A percentile compares a stretch with the other conserved stretches of the same genome.
These are phyloP conservation scores for Tetragonula carbonaria DNA, from an alignment of 2,888 invertebrate genomes.

Conservation along the genomic window DNA sequence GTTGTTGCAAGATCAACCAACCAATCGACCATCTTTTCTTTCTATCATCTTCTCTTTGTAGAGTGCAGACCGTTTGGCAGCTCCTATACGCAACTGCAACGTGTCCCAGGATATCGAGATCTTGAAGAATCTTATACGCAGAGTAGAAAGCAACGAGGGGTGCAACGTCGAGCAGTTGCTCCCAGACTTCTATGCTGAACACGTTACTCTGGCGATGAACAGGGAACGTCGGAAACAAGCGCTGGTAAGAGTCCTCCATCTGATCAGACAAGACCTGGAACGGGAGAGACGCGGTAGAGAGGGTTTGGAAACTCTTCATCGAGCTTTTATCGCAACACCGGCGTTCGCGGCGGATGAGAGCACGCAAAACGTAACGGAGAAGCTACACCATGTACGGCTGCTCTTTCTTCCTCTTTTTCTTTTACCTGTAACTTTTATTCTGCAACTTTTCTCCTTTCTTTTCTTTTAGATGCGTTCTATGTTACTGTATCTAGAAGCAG, in stretches of 20 bases:
- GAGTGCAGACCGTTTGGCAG: conserved; percentile 89
- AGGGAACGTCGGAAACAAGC: conserved; percentile 94
- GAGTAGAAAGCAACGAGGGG: conserved; percentile 88
- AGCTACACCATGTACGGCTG: conserved; percentile 93
- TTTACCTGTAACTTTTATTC: too few species aligned
- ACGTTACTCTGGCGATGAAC: conserved; percentile 96
- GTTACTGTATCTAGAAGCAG: conserved; percentile 96
- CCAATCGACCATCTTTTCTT: too few species aligned
- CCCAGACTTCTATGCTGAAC: conserved; percentile 98
- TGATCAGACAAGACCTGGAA: conserved; percentile 95
- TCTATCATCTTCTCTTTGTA: conserved; percentile 77
- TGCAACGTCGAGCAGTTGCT: conserved; percentile 92
- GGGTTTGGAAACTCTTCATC: conserved; percentile 94
- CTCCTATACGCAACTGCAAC: conserved; percentile 87
- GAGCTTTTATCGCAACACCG: conserved; percentile 93
- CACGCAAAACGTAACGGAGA: conserved; percentile 95
- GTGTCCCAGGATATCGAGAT: conserved; percentile 88
- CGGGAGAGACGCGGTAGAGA: conserved; percentile 95
- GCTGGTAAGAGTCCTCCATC: conserved; percentile 92
- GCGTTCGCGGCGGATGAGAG: conserved; percentile 95
- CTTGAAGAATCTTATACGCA: conserved; percentile 87
- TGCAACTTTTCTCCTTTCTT: too few species aligned
- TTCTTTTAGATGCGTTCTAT: conserved; percentile 93
- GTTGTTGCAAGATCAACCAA: not conserved
- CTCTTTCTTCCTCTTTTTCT: not conserved